Evolutionary conservation across 2,888 invertebrate genomes (phyloP), one percentile per base, ranked within the genome.

Genomic region (Ophioninae sp.): DNA sequence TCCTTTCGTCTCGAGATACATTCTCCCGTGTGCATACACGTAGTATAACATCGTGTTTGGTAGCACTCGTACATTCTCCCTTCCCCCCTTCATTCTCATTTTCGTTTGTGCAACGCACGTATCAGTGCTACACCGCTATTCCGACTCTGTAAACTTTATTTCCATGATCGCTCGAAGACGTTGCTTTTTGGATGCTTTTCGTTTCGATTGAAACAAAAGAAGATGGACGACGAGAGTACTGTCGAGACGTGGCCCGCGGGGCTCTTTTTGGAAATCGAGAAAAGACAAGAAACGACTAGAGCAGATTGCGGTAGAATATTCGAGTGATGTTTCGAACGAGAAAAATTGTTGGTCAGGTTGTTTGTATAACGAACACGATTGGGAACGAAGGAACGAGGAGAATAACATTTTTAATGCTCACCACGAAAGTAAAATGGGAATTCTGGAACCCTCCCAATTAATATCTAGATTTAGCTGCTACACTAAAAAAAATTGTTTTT

Each of bases 191-290:
- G 8, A 20, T 58, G 20, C 44, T 65, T 73, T 73, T 64, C 71
- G 56, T 51, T 41, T 67, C 39, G 30, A 73, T 74, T 71, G 68
- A 44, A 51, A 30, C 30, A 51, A 61, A 68, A 58, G 67, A 67
- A 41, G 58, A 13, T 51, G 7, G 20, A n/a, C 59, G 68, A 68
- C 68, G 67, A 61, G 73, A 74, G 22, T 74, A 44, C 73, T 56
- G 68, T 73, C 73, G 74, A 68, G 79, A 74, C 79, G 39, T 44
- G 68, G 59, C 73, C 73, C 51, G 30, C 64, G 41, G 61, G 74
- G 39, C 44, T 51, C 30, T 74, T 74, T 73, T 73, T 23, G 30
- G 44, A 44, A 41, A 39, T 58, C 30, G 39, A 68, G 23, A 7
- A 56, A 41, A 63, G 64, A 59, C 5, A 44, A 51, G 13, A 51